Base-by-base conservation (phyloP, 2,113 vertebrate species). In the Synchiropus splendidus region DNA sequence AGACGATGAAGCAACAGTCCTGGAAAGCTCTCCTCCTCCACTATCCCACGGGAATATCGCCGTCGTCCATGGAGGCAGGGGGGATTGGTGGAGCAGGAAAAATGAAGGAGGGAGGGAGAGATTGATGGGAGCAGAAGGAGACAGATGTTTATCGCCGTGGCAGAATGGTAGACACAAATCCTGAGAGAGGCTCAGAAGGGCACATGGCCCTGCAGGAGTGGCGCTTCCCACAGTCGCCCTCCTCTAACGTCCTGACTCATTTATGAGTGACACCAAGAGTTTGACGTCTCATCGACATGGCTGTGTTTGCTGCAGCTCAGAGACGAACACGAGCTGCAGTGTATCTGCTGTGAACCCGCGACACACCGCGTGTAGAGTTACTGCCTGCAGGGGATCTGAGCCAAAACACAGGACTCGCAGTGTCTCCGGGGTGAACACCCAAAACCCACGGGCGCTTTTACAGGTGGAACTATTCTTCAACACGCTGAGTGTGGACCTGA, bases 21-120 rank as follows among this genome's bases (percentile, higher is more conserved):
- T 85, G 83, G 85, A 85, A 85, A 85, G 18, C 62, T 57, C 55
- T 45, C 53, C 66, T 72, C 64, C 71, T 71, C 62, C 64, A 79
- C 74, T 75, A 82, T 87, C 85, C 85, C 85, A 87, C 83, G 85
- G 85, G 85, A 87, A 87, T 77, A 78, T 75, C 67, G 55, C 40
- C 77, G 66, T 79, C 78, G 78, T 81, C 78, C 76, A 78, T 67
- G 62, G 27, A 64, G 38, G n/a, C 42, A 52, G 48, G 51, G 34
- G 35, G 39, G 53, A 62, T 56, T 57, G 45, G 54, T 48, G 39
- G 58, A 45, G 35, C 67, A 59, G 56, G 48, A 56, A 38, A 34
- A 45, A 48, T 42, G 17, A 36, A 59, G 45, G 51, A 33, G 31
- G 27, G 42, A 39, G 42, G 46, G 35, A 45, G 33, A 36, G 33